These are phyloP conservation scores for Ptychochromis oligacanthus DNA, from an alignment of 2,113 vertebrate genomes.

Conservation along the genomic window DNA sequence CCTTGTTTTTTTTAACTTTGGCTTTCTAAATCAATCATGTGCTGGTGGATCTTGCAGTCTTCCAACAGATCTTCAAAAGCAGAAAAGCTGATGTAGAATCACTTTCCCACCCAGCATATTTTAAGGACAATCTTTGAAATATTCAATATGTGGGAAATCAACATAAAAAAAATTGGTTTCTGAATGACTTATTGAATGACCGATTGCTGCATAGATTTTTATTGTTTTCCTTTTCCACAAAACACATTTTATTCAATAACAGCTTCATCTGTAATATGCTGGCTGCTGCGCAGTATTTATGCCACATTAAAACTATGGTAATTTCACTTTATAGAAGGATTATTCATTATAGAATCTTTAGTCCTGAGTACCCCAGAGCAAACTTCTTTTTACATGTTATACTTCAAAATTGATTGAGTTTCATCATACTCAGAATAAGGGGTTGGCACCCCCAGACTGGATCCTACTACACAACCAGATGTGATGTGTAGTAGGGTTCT, in stretches of 20 bases:
- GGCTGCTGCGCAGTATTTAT: background rate
- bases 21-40: constrained; percentile 23
- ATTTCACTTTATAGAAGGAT: background rate
- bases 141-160: background rate
- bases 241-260: too few species aligned
- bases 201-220: background rate
- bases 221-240: too few species aligned
- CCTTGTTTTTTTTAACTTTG: constrained; percentile 7
- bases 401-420: background rate
- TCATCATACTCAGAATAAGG: too few species aligned
- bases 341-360: background rate
- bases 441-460: background rate
- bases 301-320: background rate
- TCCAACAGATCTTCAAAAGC: background rate
- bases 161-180: too few species aligned
- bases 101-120: background rate
- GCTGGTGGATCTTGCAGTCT: background rate
- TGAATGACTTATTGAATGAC: too few species aligned
- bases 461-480: background rate
- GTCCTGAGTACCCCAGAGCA: background rate
- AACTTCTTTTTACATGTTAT: background rate
- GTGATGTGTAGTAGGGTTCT: background rate
- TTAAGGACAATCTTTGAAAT: background rate
- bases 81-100: background rate
- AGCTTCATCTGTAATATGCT: background rate